A percentile compares a stretch with the other conserved stretches of the same genome.
Evolutionary conservation across 1,140 invertebrate genomes (phyloP).

Genomic region (Mya arenaria): DNA sequence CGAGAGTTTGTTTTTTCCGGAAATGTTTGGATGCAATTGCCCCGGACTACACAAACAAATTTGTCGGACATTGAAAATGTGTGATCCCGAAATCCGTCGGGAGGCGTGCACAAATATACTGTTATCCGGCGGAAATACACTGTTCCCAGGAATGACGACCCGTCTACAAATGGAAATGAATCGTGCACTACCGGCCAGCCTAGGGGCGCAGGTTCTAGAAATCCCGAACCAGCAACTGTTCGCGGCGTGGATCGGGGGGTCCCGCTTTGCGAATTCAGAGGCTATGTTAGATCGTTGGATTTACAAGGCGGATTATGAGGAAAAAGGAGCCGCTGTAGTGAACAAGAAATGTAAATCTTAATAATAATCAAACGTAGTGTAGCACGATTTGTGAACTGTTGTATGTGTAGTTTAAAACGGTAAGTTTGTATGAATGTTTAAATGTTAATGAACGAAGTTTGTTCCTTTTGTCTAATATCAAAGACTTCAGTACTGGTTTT

Average conservation of each 20-base stretch:
- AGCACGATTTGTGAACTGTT: no score
- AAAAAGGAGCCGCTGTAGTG: conserved; percentile 19
- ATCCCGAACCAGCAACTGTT: conserved; percentile 13
- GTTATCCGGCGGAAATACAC: conserved; percentile 32
- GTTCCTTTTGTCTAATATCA: no score
- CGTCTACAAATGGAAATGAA: conserved; percentile 35
- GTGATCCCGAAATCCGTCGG: conserved; percentile 10
- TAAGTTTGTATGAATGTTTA: no score
- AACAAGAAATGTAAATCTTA: conserved; percentile 18
- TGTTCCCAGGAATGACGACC: conserved; percentile 19
- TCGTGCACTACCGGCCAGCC: conserved; percentile 7
- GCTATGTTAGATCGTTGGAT: conserved; percentile 21
- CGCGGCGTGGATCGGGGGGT: conserved; percentile 39
- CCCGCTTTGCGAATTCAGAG: not conserved
- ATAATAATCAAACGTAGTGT: no score
- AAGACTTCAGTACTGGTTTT: no score
- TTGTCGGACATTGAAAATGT: conserved; percentile 20
- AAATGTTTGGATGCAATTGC: conserved; percentile 35
- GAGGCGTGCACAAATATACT: conserved; percentile 25
- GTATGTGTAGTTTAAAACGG: no score
- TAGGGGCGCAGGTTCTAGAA: conserved; percentile 21
- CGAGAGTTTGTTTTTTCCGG: conserved; percentile 27
- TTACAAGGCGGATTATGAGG: not conserved
- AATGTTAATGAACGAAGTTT: no score
- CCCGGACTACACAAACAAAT: conserved; percentile 26